phyloP scores from a whole-genome alignment of 2,888 invertebrate species.

The Glyphotaelius pellucidus region DNA sequence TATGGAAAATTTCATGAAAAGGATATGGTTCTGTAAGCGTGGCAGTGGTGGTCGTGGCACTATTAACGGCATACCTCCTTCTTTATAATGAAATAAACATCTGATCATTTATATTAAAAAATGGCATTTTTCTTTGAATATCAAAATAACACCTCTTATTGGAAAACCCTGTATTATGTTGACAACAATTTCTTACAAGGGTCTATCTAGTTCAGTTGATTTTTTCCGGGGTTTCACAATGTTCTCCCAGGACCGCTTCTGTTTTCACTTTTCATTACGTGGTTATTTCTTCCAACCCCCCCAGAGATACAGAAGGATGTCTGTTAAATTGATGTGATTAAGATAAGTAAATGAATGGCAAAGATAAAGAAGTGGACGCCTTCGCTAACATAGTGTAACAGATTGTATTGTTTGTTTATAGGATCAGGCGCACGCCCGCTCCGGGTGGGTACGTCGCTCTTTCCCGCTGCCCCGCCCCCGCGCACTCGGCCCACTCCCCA shows the following conservation, averaged over 20 bases:
- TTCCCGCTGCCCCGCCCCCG: conserved; percentile 69
- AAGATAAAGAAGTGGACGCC: not conserved
- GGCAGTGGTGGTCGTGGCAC: too few species aligned
- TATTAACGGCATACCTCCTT: too few species aligned
- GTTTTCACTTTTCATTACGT: not conserved
- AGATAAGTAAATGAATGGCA: not conserved
- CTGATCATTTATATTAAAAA: too few species aligned
- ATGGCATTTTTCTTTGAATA: too few species aligned
- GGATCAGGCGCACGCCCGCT: conserved; percentile 78
- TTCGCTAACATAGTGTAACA: not conserved
- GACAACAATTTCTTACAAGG: not conserved
- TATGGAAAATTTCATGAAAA: too few species aligned
- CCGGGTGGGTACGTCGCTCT: conserved; percentile 78
- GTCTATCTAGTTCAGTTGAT: too few species aligned
- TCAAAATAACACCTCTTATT: too few species aligned
- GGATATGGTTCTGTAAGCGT: too few species aligned
- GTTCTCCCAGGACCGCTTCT: too few species aligned
- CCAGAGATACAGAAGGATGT: not conserved
- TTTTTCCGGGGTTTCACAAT: too few species aligned
- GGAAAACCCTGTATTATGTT: too few species aligned
- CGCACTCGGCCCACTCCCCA: conserved; percentile 70
- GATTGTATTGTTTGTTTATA: conserved; percentile 66
- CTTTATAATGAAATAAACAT: too few species aligned
- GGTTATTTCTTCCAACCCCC: not conserved
- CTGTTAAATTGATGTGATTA: not conserved